These are phyloP conservation scores for Balaeniceps rex DNA, from an alignment of 2,113 vertebrate species.

Conservation along the genomic window DNA sequence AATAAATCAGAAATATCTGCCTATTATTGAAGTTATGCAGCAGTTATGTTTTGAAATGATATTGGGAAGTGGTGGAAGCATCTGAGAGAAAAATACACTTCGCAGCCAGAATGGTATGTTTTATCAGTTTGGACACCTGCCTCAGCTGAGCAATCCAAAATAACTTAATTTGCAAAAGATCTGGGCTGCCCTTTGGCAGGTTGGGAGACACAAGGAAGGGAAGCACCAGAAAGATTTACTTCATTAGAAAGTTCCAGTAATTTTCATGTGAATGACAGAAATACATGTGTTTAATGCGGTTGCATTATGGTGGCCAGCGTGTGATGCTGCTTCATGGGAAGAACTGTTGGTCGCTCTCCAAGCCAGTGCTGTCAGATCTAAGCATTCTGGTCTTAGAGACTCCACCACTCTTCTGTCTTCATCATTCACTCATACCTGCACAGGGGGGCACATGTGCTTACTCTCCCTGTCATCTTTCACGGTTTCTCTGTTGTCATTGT, in stretches of 20 bases:
- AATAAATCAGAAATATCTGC: not conserved
- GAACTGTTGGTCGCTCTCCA: not conserved
- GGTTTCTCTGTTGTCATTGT: not conserved
- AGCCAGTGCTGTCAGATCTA: not conserved
- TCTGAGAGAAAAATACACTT: constrained; percentile 10
- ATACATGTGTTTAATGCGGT: not conserved
- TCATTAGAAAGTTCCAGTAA: not conserved
- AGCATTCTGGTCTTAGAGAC: not conserved
- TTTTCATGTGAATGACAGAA: not conserved
- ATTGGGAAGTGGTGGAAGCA: not conserved
- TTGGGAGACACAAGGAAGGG: not conserved
- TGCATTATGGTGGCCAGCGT: not conserved
- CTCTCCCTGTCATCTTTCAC: not conserved
- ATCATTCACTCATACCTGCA: not conserved
- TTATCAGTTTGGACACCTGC: not conserved
- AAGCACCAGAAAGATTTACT: not conserved
- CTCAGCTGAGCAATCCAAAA: not conserved
- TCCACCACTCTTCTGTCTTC: not conserved
- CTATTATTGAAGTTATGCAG: not conserved
- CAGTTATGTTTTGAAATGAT: constrained; percentile 8
- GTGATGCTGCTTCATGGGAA: not conserved
- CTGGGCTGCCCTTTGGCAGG: not conserved
- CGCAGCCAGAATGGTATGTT: not conserved
- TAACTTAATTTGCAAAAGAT: constrained; percentile 44
- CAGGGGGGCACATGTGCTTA: not conserved